phyloP scores from a whole-genome alignment of 2,797 vertebrate species.

The Hydrocynus forskahlii region DNA sequence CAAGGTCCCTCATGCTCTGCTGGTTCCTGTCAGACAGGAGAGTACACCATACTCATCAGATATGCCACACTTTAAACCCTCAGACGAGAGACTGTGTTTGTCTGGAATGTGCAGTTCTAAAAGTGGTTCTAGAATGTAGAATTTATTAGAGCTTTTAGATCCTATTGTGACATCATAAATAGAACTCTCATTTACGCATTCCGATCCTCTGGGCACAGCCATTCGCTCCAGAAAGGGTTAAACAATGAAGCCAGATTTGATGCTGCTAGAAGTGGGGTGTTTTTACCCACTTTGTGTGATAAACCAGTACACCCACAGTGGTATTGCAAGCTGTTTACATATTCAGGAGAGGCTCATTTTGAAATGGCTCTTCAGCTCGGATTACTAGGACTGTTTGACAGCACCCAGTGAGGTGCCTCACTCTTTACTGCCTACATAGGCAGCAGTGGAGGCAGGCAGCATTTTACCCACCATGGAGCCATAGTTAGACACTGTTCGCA shows the following conservation, averaged over 20 bases:
- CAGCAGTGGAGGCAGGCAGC: background rate
- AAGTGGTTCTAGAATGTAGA: conserved; percentile 11
- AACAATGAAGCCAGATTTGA: background rate
- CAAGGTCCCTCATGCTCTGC: background rate
- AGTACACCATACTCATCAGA: background rate
- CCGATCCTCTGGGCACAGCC: background rate
- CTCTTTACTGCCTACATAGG: background rate
- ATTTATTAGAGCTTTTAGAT: background rate
- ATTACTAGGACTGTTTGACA: background rate
- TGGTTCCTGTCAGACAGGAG: background rate
- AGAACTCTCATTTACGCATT: background rate
- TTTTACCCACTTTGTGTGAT: background rate
- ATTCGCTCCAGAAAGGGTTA: background rate
- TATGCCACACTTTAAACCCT: background rate
- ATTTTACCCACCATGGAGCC: background rate
- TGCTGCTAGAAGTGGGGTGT: background rate
- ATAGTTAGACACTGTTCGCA: background rate
- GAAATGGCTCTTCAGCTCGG: background rate
- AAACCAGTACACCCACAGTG: background rate
- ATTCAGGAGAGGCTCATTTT: background rate
- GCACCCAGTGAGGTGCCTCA: background rate
- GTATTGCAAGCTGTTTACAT: background rate
- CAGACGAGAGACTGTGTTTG: background rate
- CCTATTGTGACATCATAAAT: conserved; percentile 1
- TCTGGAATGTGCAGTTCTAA: conserved; percentile 14